Percentiles rank a stretch among this genome's conserved stretches.
phyloP scores from a whole-genome alignment of 2,113 vertebrate species.

The Neopipo cinnamomea region DNA sequence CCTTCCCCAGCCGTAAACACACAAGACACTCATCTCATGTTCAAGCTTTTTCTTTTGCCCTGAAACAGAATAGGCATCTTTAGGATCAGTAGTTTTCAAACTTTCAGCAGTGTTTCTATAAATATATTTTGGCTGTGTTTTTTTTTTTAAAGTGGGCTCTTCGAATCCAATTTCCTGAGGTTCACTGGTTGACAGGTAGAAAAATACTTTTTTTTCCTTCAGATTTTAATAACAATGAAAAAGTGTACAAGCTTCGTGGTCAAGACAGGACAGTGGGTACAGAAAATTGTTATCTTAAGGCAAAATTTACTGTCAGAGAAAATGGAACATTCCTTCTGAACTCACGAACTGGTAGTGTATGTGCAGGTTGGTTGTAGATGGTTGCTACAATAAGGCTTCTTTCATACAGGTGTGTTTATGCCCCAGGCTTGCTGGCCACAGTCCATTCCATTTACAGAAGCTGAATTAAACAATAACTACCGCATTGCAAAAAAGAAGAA shows the following conservation, averaged over 20 bases:
- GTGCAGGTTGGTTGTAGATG: slow-evolving; percentile 83
- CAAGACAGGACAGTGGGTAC: slow-evolving; percentile 72
- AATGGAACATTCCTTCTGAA: slow-evolving; percentile 78
- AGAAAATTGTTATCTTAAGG: slow-evolving; percentile 80
- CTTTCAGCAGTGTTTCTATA: slow-evolving; percentile 39
- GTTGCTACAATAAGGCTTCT: slow-evolving; percentile 91
- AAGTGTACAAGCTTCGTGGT: slow-evolving; percentile 70
- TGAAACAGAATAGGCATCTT: not conserved
- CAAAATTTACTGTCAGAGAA: slow-evolving; percentile 79
- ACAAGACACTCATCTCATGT: not conserved
- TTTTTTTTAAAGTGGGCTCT: slow-evolving; percentile 31
- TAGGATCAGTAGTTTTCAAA: slow-evolving; percentile 3
- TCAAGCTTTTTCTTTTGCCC: not conserved
- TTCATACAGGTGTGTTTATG: slow-evolving; percentile 99
- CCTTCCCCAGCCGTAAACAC: not conserved
- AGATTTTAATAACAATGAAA: slow-evolving; percentile 72
- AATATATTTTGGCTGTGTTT: slow-evolving; percentile 39
- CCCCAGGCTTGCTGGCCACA: slow-evolving; percentile 94
- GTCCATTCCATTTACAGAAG: slow-evolving; percentile 95
- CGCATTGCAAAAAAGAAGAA: slow-evolving; percentile 86
- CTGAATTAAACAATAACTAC: slow-evolving; percentile 99
- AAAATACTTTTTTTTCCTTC: slow-evolving; percentile 49
- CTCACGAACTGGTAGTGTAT: slow-evolving; percentile 78
- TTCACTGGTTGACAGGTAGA: slow-evolving; percentile 47
- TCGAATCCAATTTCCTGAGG: slow-evolving; percentile 17